Evolutionary conservation across 1,140 invertebrate species (phyloP), one percentile per base, ranked within the genome.

Genomic region (Elymnias hypermnestra): DNA sequence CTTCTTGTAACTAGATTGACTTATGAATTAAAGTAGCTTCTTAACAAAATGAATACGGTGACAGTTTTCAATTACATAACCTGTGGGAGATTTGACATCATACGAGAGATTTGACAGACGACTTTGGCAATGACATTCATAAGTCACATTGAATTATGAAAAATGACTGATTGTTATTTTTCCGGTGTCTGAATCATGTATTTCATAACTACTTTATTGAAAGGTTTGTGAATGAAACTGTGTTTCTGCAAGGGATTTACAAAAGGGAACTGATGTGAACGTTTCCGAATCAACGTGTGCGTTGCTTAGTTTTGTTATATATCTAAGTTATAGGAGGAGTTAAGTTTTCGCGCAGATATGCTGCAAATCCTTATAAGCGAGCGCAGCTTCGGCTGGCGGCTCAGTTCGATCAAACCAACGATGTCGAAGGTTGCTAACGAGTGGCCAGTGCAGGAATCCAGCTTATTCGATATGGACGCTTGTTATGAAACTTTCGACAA

Each of bases 401-500:
- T 74, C 70, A 83, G 59, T 82, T 67, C 73, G 71, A 67, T 69
- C 59, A 66, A 72, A 65, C 64, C 69, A 65, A 73, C 69, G 68
- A 85, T 85, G 81, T 65, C 67, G 64, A 69, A 75, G 53, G 77
- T 77, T 67, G 72, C 60, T 54, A 75, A 68, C 72, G 70, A 64
- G 9, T 52, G 59, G 10, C 47, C 69, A 81, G 60, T 77, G 38
- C 82, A 89, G 53, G 81, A 87, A 71, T 73, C 67, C 50, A 82
- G 75, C 70, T 83, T 87, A 63, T 65, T 78, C 78, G 89, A 89
- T 86, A 95, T 95, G 94, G 94, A 95, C 82, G 93, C 93, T 57
- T 95, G 94, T 84, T 95, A 94, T 81, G 90, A 91, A 65, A 93
- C 94, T 44, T 95, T 95, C 77, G 94, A 95, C 87, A 94, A 94